These are phyloP conservation scores for Spheniscus mendiculus DNA, from an alignment of 2,113 vertebrate species.

Conservation along the genomic window DNA sequence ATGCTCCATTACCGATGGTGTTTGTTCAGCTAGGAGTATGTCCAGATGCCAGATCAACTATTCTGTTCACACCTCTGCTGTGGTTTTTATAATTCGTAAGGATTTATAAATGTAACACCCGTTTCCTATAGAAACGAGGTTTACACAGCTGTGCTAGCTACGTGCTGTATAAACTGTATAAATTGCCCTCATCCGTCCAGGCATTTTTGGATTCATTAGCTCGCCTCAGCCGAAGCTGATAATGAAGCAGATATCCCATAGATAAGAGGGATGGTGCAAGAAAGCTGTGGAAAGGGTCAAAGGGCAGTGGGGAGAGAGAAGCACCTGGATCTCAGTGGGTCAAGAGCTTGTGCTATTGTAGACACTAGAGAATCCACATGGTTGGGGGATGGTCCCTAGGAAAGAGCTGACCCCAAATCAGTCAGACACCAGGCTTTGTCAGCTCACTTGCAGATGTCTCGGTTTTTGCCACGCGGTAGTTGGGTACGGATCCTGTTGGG, in stretches of 20 bases:
- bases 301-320: neutral
- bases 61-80: constrained; percentile 30
- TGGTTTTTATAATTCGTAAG: constrained; percentile 29
- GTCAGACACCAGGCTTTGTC: too few relatives aligned
- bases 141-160: constrained; percentile 18
- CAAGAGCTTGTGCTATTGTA: neutral
- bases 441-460: rapidly evolving
- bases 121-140: neutral
- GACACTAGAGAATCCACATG: neutral
- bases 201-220: neutral
- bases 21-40: neutral
- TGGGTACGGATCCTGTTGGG: neutral
- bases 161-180: neutral
- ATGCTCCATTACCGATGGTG: neutral
- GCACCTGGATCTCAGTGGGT: neutral
- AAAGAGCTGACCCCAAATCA: neutral
- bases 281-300: neutral
- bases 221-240: neutral
- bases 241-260: neutral
- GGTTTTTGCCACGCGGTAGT: rapidly evolving
- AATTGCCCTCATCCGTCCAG: neutral
- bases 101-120: constrained; percentile 16
- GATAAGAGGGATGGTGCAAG: neutral
- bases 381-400: neutral
- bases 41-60: constrained; percentile 6